A percentile compares a stretch with the other conserved stretches of the same genome.
These are phyloP conservation scores for Xyrichtys novacula DNA, from an alignment of 2,797 vertebrate genomes.

Conservation along the genomic window DNA sequence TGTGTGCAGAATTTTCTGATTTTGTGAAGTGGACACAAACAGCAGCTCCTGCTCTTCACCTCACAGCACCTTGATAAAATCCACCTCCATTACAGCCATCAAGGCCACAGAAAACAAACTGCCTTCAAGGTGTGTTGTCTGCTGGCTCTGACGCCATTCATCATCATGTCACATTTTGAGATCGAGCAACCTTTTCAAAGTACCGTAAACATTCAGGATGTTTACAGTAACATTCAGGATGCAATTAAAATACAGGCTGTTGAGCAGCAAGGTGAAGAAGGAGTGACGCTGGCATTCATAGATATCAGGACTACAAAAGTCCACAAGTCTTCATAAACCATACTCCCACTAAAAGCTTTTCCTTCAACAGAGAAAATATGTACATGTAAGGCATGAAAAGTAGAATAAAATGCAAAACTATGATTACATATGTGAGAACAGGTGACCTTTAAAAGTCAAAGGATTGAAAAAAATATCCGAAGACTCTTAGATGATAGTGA, in stretches of 20 bases:
- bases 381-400: not conserved
- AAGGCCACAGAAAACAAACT: slow-evolving; percentile 57
- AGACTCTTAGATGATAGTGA: slow-evolving; percentile 19
- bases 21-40: slow-evolving; percentile 11
- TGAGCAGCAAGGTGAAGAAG: slow-evolving; percentile 16
- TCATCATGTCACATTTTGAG: slow-evolving; percentile 64
- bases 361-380: not conserved
- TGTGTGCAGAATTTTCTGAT: not conserved
- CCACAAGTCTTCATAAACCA: no score
- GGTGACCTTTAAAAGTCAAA: not conserved
- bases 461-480: slow-evolving; percentile 1
- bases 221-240: slow-evolving; percentile 63
- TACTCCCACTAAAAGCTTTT: not conserved
- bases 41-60: slow-evolving; percentile 25
- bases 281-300: slow-evolving; percentile 35
- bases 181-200: slow-evolving; percentile 69
- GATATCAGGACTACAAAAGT: no score
- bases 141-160: slow-evolving; percentile 45
- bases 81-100: slow-evolving; percentile 32
- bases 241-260: slow-evolving; percentile 59
- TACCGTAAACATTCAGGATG: slow-evolving; percentile 52
- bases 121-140: slow-evolving; percentile 42
- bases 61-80: slow-evolving; percentile 26
- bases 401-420: slow-evolving; percentile 1
- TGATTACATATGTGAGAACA: not conserved